phyloP scores from a whole-genome alignment of 2,113 vertebrate genomes.

The Ovis aries region ARS-UI_Ramb_v3.0 NC_056058.1:34567001-34567500 shows the following conservation, averaged over 20 bases:
- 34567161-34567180: not conserved
- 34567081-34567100: conserved; percentile 45
- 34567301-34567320: not conserved
- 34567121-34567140: not conserved
- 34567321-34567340: not conserved
- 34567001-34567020: not conserved
- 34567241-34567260: not conserved
- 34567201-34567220: not conserved
- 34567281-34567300: not conserved
- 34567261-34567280: not conserved
- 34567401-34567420: not conserved
- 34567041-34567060: not conserved
- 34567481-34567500: not conserved
- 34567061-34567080: conserved; percentile 57
- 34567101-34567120: conserved; percentile 18
- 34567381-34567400: not conserved
- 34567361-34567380: not conserved
- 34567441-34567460: not conserved
- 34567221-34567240: not conserved
- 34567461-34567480: not conserved
- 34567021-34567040: conserved; percentile 32
- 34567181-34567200: not conserved
- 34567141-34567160: not conserved
- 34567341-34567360: not conserved
- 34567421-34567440: not conserved